phyloP scores from a whole-genome alignment of 2,113 vertebrate species.

The Todiramphus saurophagus region DNA sequence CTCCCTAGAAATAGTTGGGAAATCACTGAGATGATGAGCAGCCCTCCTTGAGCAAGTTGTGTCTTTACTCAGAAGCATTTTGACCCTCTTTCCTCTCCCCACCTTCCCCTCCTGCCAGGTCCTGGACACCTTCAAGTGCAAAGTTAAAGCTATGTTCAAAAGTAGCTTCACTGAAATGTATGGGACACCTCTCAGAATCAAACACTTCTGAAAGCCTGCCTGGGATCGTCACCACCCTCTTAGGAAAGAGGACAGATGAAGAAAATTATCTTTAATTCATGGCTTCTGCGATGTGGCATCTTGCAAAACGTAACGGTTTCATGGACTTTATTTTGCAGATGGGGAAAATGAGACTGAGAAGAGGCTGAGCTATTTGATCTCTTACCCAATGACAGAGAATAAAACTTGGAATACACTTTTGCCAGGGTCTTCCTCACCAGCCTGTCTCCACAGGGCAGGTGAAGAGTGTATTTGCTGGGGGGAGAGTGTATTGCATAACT shows the following conservation, averaged over 20 bases:
- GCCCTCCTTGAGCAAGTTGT: rapidly evolving
- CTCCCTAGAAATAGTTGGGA: neutral
- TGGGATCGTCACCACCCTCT: neutral
- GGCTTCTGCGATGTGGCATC: neutral
- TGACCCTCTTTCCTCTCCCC: neutral
- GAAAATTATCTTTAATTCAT: neutral
- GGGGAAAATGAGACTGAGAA: neutral
- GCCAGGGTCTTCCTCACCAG: neutral
- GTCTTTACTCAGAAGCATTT: neutral
- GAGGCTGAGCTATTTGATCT: neutral
- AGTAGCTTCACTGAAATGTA: rapidly evolving
- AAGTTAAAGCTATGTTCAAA: neutral
- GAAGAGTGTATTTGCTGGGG: neutral
- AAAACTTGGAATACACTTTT: neutral
- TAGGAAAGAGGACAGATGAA: neutral
- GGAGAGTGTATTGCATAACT: neutral
- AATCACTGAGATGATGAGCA: neutral
- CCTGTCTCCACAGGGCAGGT: neutral
- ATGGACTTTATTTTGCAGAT: neutral
- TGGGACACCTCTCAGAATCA: neutral
- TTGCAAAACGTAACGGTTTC: neutral
- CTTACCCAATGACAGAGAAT: rapidly evolving
- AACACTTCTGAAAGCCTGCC: neutral
- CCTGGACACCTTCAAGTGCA: neutral
- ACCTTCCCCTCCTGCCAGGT: neutral